phyloP scores from a whole-genome alignment of 2,888 invertebrate species.

The Amphipyra tragopoginis region DNA sequence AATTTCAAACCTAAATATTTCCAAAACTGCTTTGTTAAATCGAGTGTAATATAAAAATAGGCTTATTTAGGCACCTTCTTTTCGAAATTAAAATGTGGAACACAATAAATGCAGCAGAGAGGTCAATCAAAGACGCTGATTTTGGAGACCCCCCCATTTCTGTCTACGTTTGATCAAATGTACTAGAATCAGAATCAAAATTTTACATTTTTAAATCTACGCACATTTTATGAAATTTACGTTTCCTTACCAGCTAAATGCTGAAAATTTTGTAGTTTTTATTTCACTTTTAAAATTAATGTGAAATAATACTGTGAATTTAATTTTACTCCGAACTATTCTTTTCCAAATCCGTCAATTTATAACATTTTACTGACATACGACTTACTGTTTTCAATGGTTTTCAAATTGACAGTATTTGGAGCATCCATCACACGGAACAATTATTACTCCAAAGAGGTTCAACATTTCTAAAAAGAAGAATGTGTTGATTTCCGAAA shows the following conservation, averaged over 20 bases:
- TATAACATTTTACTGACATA: constrained; percentile 34
- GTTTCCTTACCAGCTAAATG: constrained; percentile 1
- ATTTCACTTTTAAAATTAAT: constrained; percentile 15
- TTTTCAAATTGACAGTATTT: constrained; percentile 39
- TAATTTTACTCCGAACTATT: constrained; percentile 34
- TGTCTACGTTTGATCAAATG: neutral
- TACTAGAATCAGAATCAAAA: neutral
- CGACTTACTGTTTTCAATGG: constrained; percentile 28
- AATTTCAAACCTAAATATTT: too few species aligned
- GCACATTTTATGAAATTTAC: neutral
- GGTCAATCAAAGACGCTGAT: too few species aligned
- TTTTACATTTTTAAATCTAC: neutral
- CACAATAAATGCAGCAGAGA: too few species aligned
- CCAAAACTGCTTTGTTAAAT: too few species aligned
- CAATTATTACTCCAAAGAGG: too few species aligned
- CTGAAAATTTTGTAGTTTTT: neutral
- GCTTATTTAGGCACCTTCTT: too few species aligned
- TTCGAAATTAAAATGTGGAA: too few species aligned
- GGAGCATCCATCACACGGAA: constrained; percentile 6
- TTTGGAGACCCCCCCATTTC: neutral
- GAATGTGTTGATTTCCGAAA: constrained; percentile 5
- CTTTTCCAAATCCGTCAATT: constrained; percentile 34
- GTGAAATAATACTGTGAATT: constrained; percentile 15
- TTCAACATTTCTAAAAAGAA: constrained; percentile 24
- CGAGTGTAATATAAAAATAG: too few species aligned